A percentile compares a stretch with the other conserved stretches of the same genome.
Conservation (phyloP, 2,113 vertebrate genomes). For the Pelusios castaneus region DNA sequence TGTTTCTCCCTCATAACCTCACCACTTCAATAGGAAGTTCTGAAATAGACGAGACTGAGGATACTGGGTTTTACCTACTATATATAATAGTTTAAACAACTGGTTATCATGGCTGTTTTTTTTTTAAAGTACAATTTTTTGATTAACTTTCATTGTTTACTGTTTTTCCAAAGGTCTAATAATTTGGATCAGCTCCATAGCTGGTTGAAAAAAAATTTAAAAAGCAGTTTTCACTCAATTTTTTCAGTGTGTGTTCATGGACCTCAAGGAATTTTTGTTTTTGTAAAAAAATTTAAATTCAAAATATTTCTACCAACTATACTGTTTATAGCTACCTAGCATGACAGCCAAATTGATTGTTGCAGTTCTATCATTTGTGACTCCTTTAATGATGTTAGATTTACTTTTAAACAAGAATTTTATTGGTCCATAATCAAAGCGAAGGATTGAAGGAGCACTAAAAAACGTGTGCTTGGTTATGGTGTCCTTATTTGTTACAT, state of each 20-base stretch:
- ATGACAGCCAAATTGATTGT: not conserved
- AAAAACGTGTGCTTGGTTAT: not conserved
- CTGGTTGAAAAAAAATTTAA: conserved; percentile 5
- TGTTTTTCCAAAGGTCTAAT: not conserved
- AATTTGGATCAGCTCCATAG: not conserved
- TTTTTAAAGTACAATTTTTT: not conserved
- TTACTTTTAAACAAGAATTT: not conserved
- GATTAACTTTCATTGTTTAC: not conserved
- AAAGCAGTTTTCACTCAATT: not conserved
- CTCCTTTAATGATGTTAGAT: not conserved
- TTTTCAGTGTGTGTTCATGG: conserved; percentile 8
- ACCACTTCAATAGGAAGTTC: not conserved
- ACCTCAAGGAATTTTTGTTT: conserved; percentile 16
- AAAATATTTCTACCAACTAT: not conserved
- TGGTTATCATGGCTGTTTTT: not conserved
- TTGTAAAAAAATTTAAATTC: conserved; percentile 16
- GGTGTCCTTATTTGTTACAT: not conserved
- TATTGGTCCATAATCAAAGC: not conserved
- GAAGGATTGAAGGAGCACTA: not conserved
- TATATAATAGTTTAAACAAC: not conserved
- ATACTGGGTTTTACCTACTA: not conserved
- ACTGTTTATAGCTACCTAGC: too few relatives aligned
- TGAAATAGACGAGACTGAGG: not conserved
- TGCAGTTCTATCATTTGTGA: not conserved
- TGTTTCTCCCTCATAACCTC: not conserved